Percentiles rank a stretch among this genome's conserved stretches.
Evolutionary conservation across 2,888 invertebrate genomes (phyloP).

Genomic region (Piscicola geometra): DNA sequence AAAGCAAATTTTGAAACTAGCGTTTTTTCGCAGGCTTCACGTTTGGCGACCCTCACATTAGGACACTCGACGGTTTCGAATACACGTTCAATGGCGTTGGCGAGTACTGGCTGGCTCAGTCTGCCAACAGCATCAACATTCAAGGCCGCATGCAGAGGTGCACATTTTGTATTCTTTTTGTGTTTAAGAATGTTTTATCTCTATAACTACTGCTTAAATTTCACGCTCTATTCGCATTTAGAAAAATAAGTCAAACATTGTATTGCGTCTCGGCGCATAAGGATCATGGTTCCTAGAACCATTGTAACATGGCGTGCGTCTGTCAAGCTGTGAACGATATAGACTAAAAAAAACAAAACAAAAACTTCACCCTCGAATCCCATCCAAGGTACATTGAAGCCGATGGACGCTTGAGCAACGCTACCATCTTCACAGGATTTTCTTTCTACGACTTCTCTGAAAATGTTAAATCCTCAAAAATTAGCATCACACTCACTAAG

Average conservation of each 20-base stretch:
- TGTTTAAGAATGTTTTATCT: too few species aligned
- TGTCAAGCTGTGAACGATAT: too few species aligned
- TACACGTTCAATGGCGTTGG: slow-evolving; percentile 37
- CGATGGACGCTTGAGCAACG: slow-evolving; percentile 5
- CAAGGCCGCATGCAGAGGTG: slow-evolving; percentile 23
- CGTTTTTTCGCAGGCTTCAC: slow-evolving; percentile 9
- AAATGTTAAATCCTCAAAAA: slow-evolving; percentile 10
- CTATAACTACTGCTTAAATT: too few species aligned
- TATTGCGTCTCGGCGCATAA: too few species aligned
- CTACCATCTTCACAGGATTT: slow-evolving; percentile 29
- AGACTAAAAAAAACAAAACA: too few species aligned
- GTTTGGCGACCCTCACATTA: slow-evolving; percentile 37
- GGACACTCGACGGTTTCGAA: slow-evolving; percentile 32
- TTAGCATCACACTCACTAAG: slow-evolving; percentile 3
- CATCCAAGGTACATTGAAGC: not conserved
- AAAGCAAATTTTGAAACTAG: not conserved
- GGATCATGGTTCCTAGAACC: too few species aligned
- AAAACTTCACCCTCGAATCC: too few species aligned
- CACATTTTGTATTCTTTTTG: too few species aligned
- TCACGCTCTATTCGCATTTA: too few species aligned
- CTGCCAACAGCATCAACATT: slow-evolving; percentile 5
- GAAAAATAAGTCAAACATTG: too few species aligned
- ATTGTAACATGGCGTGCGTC: too few species aligned
- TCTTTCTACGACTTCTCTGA: slow-evolving; percentile 17
- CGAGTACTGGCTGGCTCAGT: slow-evolving; percentile 34